phyloP scores from a whole-genome alignment of 2,113 vertebrate species.

The Rhizomys pruinosus region DNA sequence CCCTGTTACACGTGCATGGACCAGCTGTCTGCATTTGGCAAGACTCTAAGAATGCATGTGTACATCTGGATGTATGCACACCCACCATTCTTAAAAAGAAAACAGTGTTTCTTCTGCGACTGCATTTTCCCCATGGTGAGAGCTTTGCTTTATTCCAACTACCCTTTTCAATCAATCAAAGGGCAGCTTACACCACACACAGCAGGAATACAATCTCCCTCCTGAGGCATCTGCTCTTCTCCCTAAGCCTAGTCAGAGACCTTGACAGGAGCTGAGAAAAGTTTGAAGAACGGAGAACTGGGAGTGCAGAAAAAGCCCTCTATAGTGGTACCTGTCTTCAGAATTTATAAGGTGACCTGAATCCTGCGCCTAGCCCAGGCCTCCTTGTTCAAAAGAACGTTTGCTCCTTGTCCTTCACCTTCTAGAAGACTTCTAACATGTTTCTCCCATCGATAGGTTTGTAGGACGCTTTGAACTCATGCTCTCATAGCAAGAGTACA shows the following conservation, averaged over 20 bases:
- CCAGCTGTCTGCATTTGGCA: neutral
- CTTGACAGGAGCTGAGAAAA: constrained; percentile 32
- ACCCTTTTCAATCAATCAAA: constrained; percentile 76
- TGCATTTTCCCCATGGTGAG: constrained; percentile 58
- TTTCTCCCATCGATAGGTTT: constrained; percentile 9
- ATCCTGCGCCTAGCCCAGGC: constrained; percentile 18
- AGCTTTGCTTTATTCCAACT: constrained; percentile 60
- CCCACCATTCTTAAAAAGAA: constrained; percentile 68
- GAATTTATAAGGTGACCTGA: neutral
- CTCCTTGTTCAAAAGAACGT: constrained; percentile 16
- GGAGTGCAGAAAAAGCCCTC: neutral
- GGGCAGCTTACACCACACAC: constrained; percentile 61
- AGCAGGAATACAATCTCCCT: constrained; percentile 54
- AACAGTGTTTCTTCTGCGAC: constrained; percentile 38
- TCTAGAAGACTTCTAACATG: constrained; percentile 32
- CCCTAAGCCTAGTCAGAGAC: constrained; percentile 5
- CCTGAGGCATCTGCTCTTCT: neutral
- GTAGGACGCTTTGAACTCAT: constrained; percentile 13
- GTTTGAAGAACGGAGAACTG: constrained; percentile 54
- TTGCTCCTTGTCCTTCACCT: neutral
- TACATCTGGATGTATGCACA: neutral
- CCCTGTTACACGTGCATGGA: neutral
- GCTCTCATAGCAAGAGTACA: neutral
- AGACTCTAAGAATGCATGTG: neutral
- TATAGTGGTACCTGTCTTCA: neutral